Conservation (phyloP, 2,113 vertebrate species). For the Camelus bactrianus region DNA sequence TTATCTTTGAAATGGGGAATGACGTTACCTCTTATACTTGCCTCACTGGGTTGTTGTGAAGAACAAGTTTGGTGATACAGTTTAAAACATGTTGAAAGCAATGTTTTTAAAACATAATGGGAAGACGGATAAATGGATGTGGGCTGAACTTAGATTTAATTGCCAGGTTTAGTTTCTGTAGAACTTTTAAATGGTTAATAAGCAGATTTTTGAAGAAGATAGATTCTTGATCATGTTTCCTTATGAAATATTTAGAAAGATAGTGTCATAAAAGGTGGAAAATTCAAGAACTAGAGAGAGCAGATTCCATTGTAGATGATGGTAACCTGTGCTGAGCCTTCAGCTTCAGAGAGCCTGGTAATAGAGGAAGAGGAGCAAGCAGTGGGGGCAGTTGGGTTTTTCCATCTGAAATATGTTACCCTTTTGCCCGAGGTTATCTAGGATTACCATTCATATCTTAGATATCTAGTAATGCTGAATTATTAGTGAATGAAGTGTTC, state of each 20-base stretch:
- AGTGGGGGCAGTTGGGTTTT: not conserved
- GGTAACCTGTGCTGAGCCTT: not conserved
- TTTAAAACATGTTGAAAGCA: slow-evolving; percentile 53
- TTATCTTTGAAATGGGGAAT: slow-evolving; percentile 23
- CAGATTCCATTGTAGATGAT: not conserved
- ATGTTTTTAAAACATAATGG: not conserved
- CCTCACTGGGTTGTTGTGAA: not conserved
- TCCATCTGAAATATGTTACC: not conserved
- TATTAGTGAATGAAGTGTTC: slow-evolving; percentile 46
- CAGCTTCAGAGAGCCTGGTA: not conserved
- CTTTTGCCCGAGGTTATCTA: not conserved
- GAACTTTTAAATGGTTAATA: not conserved
- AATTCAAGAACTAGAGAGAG: slow-evolving; percentile 6
- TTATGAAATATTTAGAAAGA: not conserved
- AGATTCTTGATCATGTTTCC: not conserved
- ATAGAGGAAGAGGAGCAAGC: not conserved
- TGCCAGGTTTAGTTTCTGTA: not conserved
- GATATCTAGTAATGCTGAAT: slow-evolving; percentile 15
- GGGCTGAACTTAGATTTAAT: not conserved
- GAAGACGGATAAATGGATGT: not conserved
- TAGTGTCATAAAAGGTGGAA: not conserved
- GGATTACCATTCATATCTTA: slow-evolving; percentile 6
- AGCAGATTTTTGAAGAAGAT: not conserved
- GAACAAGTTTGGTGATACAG: slow-evolving; percentile 31
- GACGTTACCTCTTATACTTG: not conserved